phyloP scores from a whole-genome alignment of 2,888 invertebrate genomes.

The Micoletzkya japonica region DNA sequence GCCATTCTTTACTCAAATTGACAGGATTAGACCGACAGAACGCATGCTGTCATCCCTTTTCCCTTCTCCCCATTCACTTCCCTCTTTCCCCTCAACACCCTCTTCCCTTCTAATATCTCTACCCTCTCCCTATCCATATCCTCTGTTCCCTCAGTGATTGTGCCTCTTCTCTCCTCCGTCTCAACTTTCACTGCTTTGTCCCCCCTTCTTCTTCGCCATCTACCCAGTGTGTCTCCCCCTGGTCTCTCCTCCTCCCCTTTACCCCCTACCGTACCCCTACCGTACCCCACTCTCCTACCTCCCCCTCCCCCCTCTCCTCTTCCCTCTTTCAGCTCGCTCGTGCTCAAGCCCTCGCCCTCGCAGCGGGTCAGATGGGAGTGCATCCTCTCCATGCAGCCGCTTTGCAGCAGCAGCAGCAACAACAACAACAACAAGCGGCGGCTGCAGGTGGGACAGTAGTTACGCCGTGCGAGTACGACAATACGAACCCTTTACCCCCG shows the following conservation, averaged over 20 bases:
- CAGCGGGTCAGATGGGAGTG: conserved; percentile 6
- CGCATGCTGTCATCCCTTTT: too few relatives aligned
- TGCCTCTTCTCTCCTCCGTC: background rate
- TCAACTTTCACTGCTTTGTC: background rate
- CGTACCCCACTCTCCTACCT: background rate
- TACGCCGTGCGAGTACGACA: conserved; percentile 20
- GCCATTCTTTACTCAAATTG: too few relatives aligned
- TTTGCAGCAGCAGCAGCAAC: conserved; percentile 15
- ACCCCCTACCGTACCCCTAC: conserved; percentile 9
- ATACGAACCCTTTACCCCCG: conserved; percentile 16
- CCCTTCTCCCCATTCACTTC: background rate
- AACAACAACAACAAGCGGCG: conserved; percentile 25
- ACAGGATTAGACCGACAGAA: too few relatives aligned
- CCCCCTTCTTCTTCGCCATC: background rate
- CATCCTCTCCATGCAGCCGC: conserved; percentile 11
- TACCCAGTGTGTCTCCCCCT: conserved; percentile 9
- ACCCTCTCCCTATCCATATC: background rate
- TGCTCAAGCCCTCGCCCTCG: conserved; percentile 4
- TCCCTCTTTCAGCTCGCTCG: conserved; percentile 22
- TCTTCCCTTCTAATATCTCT: conserved; percentile 3
- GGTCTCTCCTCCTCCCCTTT: background rate
- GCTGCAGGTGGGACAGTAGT: conserved; percentile 27
- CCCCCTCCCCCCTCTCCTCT: conserved; percentile 5
- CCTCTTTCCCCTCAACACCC: background rate
- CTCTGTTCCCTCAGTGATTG: too few relatives aligned